Evolutionary conservation across 1,140 invertebrate genomes (phyloP), one percentile per base, ranked within the genome.

Genomic region (Ooceraea biroi): DNA sequence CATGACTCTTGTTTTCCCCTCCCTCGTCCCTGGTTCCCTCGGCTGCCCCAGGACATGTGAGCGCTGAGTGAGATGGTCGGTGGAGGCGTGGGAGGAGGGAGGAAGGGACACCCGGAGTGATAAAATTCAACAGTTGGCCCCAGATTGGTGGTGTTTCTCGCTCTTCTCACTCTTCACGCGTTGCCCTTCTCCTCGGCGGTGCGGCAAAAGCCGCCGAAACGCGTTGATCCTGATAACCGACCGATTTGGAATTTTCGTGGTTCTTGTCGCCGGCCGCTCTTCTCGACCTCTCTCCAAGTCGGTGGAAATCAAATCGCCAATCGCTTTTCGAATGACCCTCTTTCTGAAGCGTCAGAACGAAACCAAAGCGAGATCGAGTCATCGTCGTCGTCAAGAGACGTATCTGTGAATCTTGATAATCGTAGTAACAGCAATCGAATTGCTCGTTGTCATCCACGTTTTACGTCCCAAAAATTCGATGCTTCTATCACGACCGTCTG

Each of bases 101-200:
- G 63, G 73, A 61, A 36, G 83, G 78, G 74, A 72, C 66, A 83
- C 69, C 66, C 52, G 86, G 89, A 90, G 87, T 89, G 91, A 93
- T 92, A 92, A 93, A 93, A 92, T 89, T 92, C 91, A 93, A 92
- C 92, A 93, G 91, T 93, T 93, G 91, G 91, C 87, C 86, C 83
- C 83, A 88, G 88, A 92, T 90, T 88, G 88, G 85, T 85, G 85
- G 76, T 61, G 85, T 77, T 58, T 82, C 87, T 83, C 84, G 46
- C 82, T 44, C 65, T 88, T 71, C 52, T 88, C 76, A 63, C 84
- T 74, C 76, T 83, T 84, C 60, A 77, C 73, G 83, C 83, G 22
- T 78, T 63, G 48, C 17, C 44, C 78, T 58, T 80, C 82, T 58
- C 30, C 52, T 50, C 52, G 11, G 36, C 36, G 27, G 48, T 41